phyloP scores from a whole-genome alignment of 2,797 vertebrate genomes.

The Anguilla megastoma region DNA sequence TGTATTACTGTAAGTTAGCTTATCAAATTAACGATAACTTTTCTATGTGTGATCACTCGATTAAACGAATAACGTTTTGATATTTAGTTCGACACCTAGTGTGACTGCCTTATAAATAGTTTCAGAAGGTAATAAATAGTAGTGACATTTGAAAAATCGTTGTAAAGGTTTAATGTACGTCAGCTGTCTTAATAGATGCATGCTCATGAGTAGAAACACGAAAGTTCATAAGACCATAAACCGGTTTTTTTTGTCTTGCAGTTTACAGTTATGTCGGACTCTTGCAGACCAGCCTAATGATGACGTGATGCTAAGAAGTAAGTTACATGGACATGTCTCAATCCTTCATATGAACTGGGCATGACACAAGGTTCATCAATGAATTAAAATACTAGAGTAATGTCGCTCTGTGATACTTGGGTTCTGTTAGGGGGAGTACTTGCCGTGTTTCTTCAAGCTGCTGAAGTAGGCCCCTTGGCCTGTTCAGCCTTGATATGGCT shows the following conservation, averaged over 20 bases:
- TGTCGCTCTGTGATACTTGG: not conserved
- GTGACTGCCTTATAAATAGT: not conserved
- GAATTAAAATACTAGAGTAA: not conserved
- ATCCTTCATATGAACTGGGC: not conserved
- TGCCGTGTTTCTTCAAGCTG: not conserved
- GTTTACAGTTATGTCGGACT: constrained; percentile 88
- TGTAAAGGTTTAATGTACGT: not conserved
- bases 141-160: not conserved
- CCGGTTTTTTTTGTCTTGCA: constrained; percentile 59
- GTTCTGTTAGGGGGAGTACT: not conserved
- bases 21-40: no score
- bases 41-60: no score
- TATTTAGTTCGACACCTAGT: no score
- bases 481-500: not conserved
- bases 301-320: constrained; percentile 85
- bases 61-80: no score
- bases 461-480: not conserved
- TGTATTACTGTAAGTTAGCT: no score
- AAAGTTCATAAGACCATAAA: not conserved
- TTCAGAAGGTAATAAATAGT: not conserved
- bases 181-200: no score
- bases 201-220: not conserved
- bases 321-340: constrained; percentile 48
- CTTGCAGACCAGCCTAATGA: constrained; percentile 86
- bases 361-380: not conserved